Conservation (phyloP, 2,797 vertebrate genomes). For the Oreochromis mossambicus region DNA sequence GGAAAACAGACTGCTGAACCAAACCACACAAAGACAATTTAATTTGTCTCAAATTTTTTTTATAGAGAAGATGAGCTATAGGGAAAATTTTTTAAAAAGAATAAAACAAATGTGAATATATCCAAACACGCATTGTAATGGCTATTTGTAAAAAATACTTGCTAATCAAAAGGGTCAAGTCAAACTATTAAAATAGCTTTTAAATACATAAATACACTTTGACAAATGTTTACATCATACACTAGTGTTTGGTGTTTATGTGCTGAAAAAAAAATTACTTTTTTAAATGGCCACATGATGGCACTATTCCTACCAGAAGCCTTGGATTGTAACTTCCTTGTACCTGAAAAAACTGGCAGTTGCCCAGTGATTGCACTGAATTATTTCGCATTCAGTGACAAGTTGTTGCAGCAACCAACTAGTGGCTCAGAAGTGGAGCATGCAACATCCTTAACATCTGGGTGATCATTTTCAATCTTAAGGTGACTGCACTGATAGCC, state of each 20-base stretch:
- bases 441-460: not conserved
- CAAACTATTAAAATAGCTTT: not conserved
- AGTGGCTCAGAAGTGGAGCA: fast-evolving
- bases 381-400: not conserved
- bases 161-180: not conserved
- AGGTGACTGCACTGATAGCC: not conserved
- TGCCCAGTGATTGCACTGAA: not conserved
- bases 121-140: not conserved
- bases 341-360: not conserved
- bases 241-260: not conserved
- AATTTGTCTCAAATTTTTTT: not conserved
- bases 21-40: not conserved
- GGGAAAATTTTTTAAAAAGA: fast-evolving
- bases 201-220: not conserved
- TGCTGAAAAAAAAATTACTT: not conserved
- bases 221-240: not conserved
- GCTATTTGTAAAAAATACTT: not conserved
- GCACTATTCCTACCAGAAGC: not conserved
- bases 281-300: not conserved
- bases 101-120: not conserved
- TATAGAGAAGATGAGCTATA: not conserved
- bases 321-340: not conserved
- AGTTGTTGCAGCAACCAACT: not conserved
- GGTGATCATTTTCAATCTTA: fast-evolving
- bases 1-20: not conserved